Conservation (phyloP, 1,140 invertebrate genomes). For the Choristoneura fumiferana region DNA sequence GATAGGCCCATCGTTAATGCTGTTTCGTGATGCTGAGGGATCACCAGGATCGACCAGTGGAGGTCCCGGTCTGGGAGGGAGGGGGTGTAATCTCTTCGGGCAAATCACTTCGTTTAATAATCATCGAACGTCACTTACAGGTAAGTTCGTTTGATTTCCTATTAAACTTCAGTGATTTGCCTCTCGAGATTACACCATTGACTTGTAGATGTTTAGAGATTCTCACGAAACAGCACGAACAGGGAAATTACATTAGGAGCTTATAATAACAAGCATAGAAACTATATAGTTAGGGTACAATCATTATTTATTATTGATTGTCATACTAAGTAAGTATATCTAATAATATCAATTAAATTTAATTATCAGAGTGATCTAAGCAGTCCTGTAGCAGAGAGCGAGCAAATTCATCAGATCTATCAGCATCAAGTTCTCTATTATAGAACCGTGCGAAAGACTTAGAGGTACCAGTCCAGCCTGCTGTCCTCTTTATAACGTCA, state of each 20-base stretch:
- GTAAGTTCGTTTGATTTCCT: too few relatives aligned
- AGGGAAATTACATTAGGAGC: background rate
- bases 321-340: background rate
- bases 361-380: background rate
- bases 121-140: too few relatives aligned
- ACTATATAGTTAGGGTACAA: background rate
- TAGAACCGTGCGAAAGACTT: constrained; percentile 32
- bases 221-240: background rate
- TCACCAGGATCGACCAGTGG: too few relatives aligned
- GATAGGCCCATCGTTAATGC: too few relatives aligned
- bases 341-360: background rate
- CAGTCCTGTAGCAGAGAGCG: constrained; percentile 4
- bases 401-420: background rate
- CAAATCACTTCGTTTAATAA: too few relatives aligned
- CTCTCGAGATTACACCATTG: constrained; percentile 15
- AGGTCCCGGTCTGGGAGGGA: too few relatives aligned
- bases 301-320: too few relatives aligned
- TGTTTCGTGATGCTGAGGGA: too few relatives aligned
- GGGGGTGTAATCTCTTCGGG: too few relatives aligned
- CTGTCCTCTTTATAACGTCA: constrained; percentile 32
- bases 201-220: constrained; percentile 17
- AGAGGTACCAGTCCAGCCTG: constrained; percentile 32
- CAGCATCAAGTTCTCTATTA: constrained; percentile 22
- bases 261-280: background rate
- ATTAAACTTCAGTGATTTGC: too few relatives aligned